A percentile compares a stretch with the other conserved stretches of the same genome.
These are phyloP conservation scores for Macrotis lagotis DNA, from an alignment of 2,113 vertebrate species.

Conservation along the genomic window DNA sequence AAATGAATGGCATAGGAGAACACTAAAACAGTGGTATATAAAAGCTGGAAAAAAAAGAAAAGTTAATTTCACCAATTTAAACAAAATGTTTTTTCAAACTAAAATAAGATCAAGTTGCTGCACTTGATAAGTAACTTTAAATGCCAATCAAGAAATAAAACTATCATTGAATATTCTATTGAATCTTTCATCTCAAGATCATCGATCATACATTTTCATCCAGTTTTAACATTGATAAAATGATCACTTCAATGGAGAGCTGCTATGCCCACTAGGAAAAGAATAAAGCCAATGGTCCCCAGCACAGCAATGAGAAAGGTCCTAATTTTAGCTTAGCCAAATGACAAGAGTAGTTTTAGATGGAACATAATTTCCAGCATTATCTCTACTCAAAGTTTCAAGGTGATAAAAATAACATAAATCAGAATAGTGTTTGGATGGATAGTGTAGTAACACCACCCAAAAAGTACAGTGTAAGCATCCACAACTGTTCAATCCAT, in stretches of 20 bases:
- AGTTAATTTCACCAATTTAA: slow-evolving; percentile 26
- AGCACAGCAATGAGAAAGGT: neutral
- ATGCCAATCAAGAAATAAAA: slow-evolving; percentile 42
- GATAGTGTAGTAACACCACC: neutral
- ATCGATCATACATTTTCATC: neutral
- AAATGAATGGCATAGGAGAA: slow-evolving; percentile 91
- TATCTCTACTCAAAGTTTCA: neutral
- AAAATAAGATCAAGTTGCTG: neutral
- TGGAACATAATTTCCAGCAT: neutral
- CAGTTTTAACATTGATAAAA: neutral
- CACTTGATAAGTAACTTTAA: slow-evolving; percentile 32
- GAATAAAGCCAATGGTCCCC: neutral
- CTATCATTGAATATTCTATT: slow-evolving; percentile 3
- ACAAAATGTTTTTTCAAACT: slow-evolving; percentile 22
- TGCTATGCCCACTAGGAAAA: neutral
- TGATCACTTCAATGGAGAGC: neutral
- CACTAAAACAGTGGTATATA: slow-evolving; percentile 89
- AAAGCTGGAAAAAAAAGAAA: slow-evolving; percentile 82
- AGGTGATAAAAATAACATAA: neutral
- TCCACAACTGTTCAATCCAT: neutral
- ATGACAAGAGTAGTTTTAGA: neutral
- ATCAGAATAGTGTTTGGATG: neutral
- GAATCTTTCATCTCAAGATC: neutral
- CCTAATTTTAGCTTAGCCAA: neutral
- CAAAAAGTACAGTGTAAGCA: neutral